Evolutionary conservation across 2,797 vertebrate genomes (phyloP).

Genomic region (Yasuhikotakia modesta): DNA sequence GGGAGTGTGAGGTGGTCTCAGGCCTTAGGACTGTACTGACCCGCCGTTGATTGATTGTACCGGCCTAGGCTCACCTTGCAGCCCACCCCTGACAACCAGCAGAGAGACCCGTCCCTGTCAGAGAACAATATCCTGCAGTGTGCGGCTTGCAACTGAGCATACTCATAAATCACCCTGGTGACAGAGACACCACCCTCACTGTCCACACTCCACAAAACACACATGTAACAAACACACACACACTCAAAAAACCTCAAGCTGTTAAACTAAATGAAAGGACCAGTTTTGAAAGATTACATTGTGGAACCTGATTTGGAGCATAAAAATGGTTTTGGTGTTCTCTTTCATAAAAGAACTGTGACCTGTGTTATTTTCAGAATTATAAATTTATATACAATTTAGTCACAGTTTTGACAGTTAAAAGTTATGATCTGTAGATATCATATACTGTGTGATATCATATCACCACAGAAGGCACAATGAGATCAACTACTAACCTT

Average conservation of each 20-base stretch:
- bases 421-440: too few species aligned
- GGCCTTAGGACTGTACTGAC: slow-evolving; percentile 59
- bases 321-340: slow-evolving; percentile 14
- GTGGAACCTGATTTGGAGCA: slow-evolving; percentile 11
- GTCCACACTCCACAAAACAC: slow-evolving; percentile 69
- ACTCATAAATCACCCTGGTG: slow-evolving; percentile 84
- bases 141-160: slow-evolving; percentile 76
- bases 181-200: slow-evolving; percentile 81
- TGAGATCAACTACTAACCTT: too few species aligned
- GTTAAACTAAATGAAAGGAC: slow-evolving; percentile 45
- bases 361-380: neutral
- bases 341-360: slow-evolving; percentile 4
- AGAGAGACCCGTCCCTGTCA: slow-evolving; percentile 79
- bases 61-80: slow-evolving; percentile 76
- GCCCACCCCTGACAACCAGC: slow-evolving; percentile 62
- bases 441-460: neutral
- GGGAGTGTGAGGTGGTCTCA: slow-evolving; percentile 38
- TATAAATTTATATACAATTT: neutral
- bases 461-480: neutral
- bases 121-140: slow-evolving; percentile 83
- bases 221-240: slow-evolving; percentile 39
- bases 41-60: slow-evolving; percentile 77
- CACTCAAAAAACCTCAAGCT: slow-evolving; percentile 55
- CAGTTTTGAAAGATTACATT: slow-evolving; percentile 36
- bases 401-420: neutral